Evolutionary conservation across 2,888 invertebrate genomes (phyloP).

Genomic region (Villa cingulata): DNA sequence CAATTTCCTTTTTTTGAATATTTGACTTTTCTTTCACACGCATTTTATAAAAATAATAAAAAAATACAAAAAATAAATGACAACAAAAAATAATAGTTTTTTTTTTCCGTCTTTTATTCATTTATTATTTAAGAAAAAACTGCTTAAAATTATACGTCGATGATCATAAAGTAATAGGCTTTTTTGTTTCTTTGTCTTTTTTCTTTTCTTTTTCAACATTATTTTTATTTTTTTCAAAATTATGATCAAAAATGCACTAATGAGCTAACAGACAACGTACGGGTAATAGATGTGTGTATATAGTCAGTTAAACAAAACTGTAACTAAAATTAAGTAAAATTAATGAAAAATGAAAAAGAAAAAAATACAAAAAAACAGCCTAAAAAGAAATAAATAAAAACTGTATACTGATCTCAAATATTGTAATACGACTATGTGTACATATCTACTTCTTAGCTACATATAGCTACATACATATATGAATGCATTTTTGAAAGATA

Average conservation of each 20-base stretch:
- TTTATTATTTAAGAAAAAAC: not conserved
- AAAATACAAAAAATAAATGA: not conserved
- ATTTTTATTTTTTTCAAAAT: too few species aligned
- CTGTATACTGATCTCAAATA: too few species aligned
- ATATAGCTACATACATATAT: too few species aligned
- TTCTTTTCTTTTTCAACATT: too few species aligned
- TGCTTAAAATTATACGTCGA: not conserved
- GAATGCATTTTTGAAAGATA: not conserved
- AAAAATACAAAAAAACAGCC: not conserved
- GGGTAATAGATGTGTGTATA: too few species aligned
- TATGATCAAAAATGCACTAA: too few species aligned
- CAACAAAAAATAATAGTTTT: not conserved
- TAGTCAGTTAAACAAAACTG: too few species aligned
- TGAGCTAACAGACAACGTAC: too few species aligned
- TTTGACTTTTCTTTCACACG: not conserved
- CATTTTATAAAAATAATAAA: not conserved
- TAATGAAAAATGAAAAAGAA: not conserved
- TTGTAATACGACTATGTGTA: not conserved
- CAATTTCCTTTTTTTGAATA: not conserved
- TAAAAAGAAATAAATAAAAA: too few species aligned
- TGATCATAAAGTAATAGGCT: not conserved
- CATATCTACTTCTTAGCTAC: too few species aligned
- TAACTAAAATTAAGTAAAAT: not conserved
- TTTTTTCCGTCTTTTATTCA: too few species aligned
- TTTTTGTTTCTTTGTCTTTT: not conserved